These are phyloP conservation scores for Podarcis raffonei DNA, from an alignment of 2,113 vertebrate species.

Conservation along the genomic window DNA sequence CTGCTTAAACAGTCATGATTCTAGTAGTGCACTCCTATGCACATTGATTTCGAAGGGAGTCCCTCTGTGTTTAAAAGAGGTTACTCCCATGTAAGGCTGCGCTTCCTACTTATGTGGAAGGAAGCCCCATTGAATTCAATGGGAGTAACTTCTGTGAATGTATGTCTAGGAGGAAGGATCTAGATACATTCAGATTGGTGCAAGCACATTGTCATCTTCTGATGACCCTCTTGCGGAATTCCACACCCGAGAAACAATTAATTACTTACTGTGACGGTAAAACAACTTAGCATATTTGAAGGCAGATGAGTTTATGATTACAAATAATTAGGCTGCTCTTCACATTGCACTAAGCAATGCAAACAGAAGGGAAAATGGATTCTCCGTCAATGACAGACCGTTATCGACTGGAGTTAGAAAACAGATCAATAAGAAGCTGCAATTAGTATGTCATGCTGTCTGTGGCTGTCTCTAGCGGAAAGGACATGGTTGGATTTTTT, in stretches of 20 bases:
- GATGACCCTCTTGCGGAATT: background rate
- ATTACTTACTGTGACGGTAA: constrained; percentile 1
- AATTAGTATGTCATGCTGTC: constrained; percentile 50
- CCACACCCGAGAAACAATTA: background rate
- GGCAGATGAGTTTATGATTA: constrained; percentile 41
- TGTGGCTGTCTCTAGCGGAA: constrained; percentile 48
- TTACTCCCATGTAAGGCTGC: background rate
- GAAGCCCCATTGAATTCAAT: background rate
- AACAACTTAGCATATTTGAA: constrained; percentile 27
- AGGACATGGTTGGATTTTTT: constrained; percentile 57
- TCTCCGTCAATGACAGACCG: constrained; percentile 30
- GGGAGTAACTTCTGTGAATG: background rate
- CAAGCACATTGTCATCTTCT: background rate
- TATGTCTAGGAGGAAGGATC: background rate
- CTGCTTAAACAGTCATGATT: too few relatives aligned
- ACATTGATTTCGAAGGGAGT: background rate
- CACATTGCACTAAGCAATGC: constrained; percentile 45
- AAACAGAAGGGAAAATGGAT: constrained; percentile 34
- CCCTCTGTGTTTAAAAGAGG: background rate
- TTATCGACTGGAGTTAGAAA: constrained; percentile 48
- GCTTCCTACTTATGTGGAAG: background rate
- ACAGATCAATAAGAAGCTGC: constrained; percentile 25
- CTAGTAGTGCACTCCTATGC: too few relatives aligned
- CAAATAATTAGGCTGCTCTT: constrained; percentile 36
- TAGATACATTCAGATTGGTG: background rate